phyloP scores from a whole-genome alignment of 1,140 invertebrate species.

The Aradophagus sp. region DNA sequence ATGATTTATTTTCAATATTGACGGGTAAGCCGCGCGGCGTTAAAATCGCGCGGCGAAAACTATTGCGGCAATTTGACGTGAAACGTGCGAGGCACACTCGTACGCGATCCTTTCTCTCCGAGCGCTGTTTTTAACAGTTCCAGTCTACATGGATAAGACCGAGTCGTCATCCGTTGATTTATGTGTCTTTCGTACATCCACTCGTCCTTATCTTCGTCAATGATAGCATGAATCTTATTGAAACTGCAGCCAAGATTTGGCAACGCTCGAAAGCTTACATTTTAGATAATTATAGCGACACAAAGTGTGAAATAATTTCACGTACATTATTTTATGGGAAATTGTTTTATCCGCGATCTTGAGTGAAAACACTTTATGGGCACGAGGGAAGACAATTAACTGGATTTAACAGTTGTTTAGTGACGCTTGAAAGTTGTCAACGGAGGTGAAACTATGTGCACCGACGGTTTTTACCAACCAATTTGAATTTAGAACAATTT shows the following conservation, averaged over 20 bases:
- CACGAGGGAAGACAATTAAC: too few relatives aligned
- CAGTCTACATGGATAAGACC: slow-evolving; percentile 31
- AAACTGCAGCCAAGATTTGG: slow-evolving; percentile 22
- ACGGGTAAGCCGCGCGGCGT: slow-evolving; percentile 41
- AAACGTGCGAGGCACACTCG: slow-evolving; percentile 38
- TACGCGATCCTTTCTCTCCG: slow-evolving; percentile 55
- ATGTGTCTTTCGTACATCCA: slow-evolving; percentile 52
- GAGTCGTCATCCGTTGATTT: slow-evolving; percentile 56
- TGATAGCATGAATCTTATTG: slow-evolving; percentile 28
- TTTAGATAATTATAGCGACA: too few relatives aligned
- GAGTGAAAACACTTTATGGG: too few relatives aligned
- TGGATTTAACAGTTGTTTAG: too few relatives aligned
- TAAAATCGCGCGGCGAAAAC: slow-evolving; percentile 47
- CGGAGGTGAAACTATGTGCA: too few relatives aligned
- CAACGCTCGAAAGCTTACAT: slow-evolving; percentile 6
- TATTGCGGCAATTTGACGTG: slow-evolving; percentile 37
- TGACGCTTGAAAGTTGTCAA: too few relatives aligned
- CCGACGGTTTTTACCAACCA: too few relatives aligned
- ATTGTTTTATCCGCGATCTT: too few relatives aligned
- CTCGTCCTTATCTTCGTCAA: slow-evolving; percentile 49
- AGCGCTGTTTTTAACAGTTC: slow-evolving; percentile 46
- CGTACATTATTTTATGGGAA: too few relatives aligned
- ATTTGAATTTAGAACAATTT: too few relatives aligned
- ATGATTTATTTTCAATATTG: slow-evolving; percentile 62
- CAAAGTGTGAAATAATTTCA: too few relatives aligned